Conservation (phyloP, 2,888 invertebrate genomes). For the Amaurobius ferox region DNA sequence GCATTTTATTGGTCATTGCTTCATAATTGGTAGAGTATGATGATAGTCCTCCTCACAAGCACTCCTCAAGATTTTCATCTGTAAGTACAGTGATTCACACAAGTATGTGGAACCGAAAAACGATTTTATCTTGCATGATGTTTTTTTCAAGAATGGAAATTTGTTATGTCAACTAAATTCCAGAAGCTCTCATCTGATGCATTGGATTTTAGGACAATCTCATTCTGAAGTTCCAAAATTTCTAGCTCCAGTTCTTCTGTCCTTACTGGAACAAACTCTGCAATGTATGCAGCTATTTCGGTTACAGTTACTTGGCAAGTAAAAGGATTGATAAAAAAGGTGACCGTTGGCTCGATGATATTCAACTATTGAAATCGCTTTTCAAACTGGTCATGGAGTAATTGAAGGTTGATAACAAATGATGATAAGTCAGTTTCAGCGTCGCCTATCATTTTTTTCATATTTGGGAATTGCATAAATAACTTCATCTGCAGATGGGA, state of each 20-base stretch:
- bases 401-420: constrained; percentile 16
- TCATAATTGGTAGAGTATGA: neutral
- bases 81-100: constrained; percentile 1
- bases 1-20: neutral
- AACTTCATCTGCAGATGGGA: constrained; percentile 16
- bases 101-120: neutral
- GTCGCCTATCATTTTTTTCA: constrained; percentile 11
- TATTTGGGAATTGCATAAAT: constrained; percentile 11
- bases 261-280: neutral
- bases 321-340: neutral
- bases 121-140: neutral
- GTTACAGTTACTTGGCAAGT: neutral
- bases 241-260: no score
- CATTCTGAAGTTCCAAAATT: neutral
- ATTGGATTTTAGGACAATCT: neutral
- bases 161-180: neutral
- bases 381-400: constrained; percentile 13
- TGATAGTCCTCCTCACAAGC: neutral
- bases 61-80: neutral
- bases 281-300: neutral
- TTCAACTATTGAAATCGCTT: constrained; percentile 10
- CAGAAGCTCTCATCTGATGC: neutral
- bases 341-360: constrained; percentile 5
- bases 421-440: constrained; percentile 8
- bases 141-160: constrained; percentile 2